phyloP scores from a whole-genome alignment of 1,140 invertebrate species.

The Cardiocondyla obscurior region DNA sequence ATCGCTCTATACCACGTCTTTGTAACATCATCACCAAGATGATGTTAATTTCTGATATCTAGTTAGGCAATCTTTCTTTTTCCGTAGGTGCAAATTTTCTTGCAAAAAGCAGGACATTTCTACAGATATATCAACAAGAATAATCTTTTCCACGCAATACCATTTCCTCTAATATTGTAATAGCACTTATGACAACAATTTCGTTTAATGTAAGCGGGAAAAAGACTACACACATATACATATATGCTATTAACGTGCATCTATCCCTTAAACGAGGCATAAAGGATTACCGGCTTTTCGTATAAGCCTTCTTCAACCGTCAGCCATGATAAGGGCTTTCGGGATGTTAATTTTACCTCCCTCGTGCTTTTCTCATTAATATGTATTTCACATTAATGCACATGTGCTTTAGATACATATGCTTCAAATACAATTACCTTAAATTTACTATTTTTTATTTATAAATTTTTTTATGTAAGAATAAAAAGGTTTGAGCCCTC shows the following conservation, averaged over 20 bases:
- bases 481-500: not conserved
- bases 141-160: not conserved
- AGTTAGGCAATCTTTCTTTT: not conserved
- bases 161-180: not conserved
- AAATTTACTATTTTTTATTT: not conserved
- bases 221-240: too few species aligned
- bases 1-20: not conserved
- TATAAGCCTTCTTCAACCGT: conserved; percentile 43
- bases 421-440: not conserved
- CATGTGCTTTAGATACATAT: not conserved
- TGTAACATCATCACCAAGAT: not conserved
- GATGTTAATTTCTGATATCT: conserved; percentile 49
- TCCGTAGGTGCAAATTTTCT: not conserved
- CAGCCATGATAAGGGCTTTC: conserved; percentile 48
- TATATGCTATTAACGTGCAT: conserved; percentile 48
- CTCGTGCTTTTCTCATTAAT: conserved; percentile 24
- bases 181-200: not conserved
- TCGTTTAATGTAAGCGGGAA: not conserved
- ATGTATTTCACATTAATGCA: conserved; percentile 26
- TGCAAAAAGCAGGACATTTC: conserved; percentile 10
- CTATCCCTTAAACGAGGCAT: conserved; percentile 51
- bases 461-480: not conserved
- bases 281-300: conserved; percentile 47
- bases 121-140: not conserved
- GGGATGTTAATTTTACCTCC: conserved; percentile 40